These are phyloP conservation scores for Hoplostethus mediterraneus DNA, from an alignment of 2,797 vertebrate genomes.

Conservation along the genomic window DNA sequence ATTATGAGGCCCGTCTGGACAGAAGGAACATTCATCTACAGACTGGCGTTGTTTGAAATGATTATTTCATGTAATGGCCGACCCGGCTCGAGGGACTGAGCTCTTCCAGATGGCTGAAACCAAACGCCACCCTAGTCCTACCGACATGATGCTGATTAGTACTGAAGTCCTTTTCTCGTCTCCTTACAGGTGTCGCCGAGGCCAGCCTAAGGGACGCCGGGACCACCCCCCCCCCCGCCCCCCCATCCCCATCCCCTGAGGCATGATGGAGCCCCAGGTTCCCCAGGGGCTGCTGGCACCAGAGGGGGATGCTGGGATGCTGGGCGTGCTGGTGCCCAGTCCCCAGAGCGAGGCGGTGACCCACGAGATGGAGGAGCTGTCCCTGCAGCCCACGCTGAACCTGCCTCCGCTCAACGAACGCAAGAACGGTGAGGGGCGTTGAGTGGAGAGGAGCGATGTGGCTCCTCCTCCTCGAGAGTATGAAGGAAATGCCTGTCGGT, in stretches of 20 bases:
- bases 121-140: conserved; percentile 70
- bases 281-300: conserved; percentile 72
- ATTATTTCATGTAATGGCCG: conserved; percentile 68
- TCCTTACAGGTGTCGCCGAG: conserved; percentile 56
- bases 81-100: conserved; percentile 59
- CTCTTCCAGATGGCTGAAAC: conserved; percentile 76
- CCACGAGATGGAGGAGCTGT: conserved; percentile 94
- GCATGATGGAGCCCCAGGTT: conserved; percentile 88
- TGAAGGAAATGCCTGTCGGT: too few relatives aligned
- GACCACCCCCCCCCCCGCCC: conserved; percentile 23
- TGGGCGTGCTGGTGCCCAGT: conserved; percentile 89
- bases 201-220: conserved; percentile 40
- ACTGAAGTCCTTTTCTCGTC: conserved; percentile 22
- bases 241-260: conserved; percentile 52
- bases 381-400: conserved; percentile 90
- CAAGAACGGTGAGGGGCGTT: conserved; percentile 94
- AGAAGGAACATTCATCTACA: conserved; percentile 70
- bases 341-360: conserved; percentile 98
- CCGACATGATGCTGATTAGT: conserved; percentile 52
- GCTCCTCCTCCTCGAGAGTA: background rate
- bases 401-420: conserved; percentile 94
- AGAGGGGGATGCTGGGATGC: conserved; percentile 86
- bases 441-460: too few relatives aligned
- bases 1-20: conserved; percentile 66
- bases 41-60: conserved; percentile 61